Conservation (phyloP, 2,113 vertebrate genomes). For the Lethenteron reissneri region DNA sequence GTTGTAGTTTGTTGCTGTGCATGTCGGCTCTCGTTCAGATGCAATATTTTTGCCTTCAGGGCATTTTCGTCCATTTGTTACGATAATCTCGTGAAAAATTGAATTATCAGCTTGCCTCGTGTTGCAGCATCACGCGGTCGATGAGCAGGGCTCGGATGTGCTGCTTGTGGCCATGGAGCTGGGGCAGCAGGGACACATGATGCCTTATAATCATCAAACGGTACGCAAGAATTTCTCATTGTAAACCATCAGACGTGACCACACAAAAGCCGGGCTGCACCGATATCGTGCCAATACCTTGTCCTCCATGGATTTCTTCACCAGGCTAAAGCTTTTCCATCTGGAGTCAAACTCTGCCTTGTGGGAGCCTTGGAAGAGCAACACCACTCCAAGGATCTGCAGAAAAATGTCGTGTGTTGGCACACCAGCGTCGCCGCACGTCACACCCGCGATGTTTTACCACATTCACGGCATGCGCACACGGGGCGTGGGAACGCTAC, state of each 20-base stretch:
- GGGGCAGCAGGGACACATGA: slow-evolving; percentile 8
- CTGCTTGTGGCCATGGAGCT: slow-evolving; percentile 83
- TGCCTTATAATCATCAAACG: background rate
- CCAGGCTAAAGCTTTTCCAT: slow-evolving; percentile 91
- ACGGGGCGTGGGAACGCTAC: no score
- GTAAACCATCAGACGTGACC: no score
- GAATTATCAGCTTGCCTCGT: slow-evolving; percentile 35
- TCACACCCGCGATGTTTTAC: background rate
- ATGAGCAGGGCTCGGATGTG: slow-evolving; percentile 82
- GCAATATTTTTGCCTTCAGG: no score
- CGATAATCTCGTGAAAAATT: slow-evolving; percentile 8
- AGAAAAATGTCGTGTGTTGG: slow-evolving; percentile 9
- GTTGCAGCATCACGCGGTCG: slow-evolving; percentile 88
- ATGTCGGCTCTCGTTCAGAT: no score
- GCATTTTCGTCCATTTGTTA: background rate
- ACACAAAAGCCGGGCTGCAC: no score
- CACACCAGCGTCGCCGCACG: background rate
- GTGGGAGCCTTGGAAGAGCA: slow-evolving; percentile 83
- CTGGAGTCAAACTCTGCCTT: slow-evolving; percentile 88
- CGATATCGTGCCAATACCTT: slow-evolving; percentile 24
- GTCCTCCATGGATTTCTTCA: slow-evolving; percentile 98
- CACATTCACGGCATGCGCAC: no score
- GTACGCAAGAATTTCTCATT: no score
- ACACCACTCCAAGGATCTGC: slow-evolving; percentile 73
- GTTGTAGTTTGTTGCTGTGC: no score